A percentile compares a stretch with the other conserved stretches of the same genome.
Evolutionary conservation across 2,797 vertebrate genomes (phyloP).

Genomic region (Enteromius treurensis): DNA sequence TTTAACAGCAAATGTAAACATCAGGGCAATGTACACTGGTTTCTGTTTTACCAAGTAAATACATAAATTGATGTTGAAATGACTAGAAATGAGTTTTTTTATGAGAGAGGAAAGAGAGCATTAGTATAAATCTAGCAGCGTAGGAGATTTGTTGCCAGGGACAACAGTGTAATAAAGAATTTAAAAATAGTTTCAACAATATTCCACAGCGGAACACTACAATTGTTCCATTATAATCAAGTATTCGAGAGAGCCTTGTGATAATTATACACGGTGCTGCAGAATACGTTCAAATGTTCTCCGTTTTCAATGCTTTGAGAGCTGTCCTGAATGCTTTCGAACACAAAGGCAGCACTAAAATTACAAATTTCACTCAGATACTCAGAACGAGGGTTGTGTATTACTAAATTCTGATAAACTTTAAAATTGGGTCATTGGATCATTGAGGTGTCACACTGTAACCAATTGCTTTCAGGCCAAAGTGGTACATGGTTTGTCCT

Average conservation of each 20-base stretch:
- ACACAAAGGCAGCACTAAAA: not conserved
- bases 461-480: constrained; percentile 18
- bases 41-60: not conserved
- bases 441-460: not conserved
- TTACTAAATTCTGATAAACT: not conserved
- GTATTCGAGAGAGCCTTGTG: not conserved
- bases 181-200: constrained; percentile 15
- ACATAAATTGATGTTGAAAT: not conserved
- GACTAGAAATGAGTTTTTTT: not conserved
- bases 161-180: not conserved
- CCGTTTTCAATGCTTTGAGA: not conserved
- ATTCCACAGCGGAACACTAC: not conserved
- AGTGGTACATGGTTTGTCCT: constrained; percentile 7
- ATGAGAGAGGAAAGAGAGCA: not conserved
- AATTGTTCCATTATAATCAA: constrained; percentile 1
- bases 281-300: not conserved
- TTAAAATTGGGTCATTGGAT: not conserved
- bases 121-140: not conserved
- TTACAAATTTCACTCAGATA: not conserved
- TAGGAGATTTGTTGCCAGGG: not conserved
- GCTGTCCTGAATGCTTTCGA: not conserved
- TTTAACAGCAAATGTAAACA: not conserved
- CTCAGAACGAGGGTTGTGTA: not conserved
- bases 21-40: not conserved
- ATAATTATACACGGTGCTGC: not conserved